A percentile compares a stretch with the other conserved stretches of the same genome.
These are phyloP conservation scores for Micropoecilia bifurca DNA, from an alignment of 2,797 vertebrate species.

Conservation along the genomic window DNA sequence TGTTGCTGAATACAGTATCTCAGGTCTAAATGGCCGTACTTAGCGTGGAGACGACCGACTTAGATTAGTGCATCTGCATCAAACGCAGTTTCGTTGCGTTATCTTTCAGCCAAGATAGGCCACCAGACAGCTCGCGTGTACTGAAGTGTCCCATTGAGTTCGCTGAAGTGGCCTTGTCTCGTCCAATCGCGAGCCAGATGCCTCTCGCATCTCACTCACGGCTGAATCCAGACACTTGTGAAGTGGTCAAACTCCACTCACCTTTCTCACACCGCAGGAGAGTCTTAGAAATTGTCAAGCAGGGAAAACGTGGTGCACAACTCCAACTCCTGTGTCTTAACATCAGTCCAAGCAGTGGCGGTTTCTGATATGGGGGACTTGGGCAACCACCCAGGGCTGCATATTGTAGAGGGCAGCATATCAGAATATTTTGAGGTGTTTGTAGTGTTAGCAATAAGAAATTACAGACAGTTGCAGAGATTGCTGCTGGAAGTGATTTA, in stretches of 20 bases:
- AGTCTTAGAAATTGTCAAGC: no score
- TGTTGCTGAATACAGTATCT: constrained; percentile 15
- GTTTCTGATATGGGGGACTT: no score
- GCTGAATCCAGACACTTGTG: constrained; percentile 53
- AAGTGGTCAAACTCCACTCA: constrained; percentile 51
- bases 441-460: no score
- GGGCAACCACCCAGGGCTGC: no score
- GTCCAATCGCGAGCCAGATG: constrained; percentile 14
- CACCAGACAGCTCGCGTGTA: constrained; percentile 30
- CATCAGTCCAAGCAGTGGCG: no score
- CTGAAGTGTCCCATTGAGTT: constrained; percentile 69
- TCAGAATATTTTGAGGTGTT: no score
- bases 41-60: neutral
- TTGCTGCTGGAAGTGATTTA: no score
- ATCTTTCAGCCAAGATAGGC: constrained; percentile 34
- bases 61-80: neutral
- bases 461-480: no score
- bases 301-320: no score
- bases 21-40: constrained; percentile 1
- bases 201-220: constrained; percentile 43
- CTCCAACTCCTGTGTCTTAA: no score
- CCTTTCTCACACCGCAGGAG: constrained; percentile 28
- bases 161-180: constrained; percentile 71
- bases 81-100: neutral
- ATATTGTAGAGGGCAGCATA: no score